Evolutionary conservation across 2,113 vertebrate species (phyloP).

Genomic region (Sinosuthora webbiana): DNA sequence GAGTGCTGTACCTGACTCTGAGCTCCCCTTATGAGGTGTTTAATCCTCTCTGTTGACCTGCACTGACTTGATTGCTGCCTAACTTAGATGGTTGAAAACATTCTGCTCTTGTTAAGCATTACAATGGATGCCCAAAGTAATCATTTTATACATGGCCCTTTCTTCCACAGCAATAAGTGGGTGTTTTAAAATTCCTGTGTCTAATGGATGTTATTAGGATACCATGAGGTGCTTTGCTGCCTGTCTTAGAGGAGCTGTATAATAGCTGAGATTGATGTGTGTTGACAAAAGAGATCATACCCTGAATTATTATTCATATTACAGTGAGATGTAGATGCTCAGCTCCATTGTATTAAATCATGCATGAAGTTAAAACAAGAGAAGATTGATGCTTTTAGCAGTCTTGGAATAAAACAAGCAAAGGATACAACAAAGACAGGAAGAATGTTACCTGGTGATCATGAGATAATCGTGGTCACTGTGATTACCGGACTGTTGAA

Average conservation of each 20-base stretch:
- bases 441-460: neutral
- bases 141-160: neutral
- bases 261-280: slow-evolving; percentile 44
- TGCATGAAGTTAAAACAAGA: slow-evolving; percentile 39
- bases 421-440: neutral
- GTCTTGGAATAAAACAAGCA: neutral
- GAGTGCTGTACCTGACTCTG: neutral
- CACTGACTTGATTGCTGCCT: neutral
- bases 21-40: neutral
- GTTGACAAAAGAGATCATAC: slow-evolving; percentile 55
- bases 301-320: slow-evolving; percentile 55
- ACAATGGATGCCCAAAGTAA: neutral
- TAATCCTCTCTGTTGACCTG: neutral
- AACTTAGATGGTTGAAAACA: neutral
- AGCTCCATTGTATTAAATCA: neutral
- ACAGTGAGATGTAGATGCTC: neutral
- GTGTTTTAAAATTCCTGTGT: neutral
- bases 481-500: neutral
- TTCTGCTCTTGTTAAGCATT: neutral
- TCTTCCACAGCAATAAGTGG: neutral
- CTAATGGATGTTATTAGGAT: slow-evolving; percentile 25
- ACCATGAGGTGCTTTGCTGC: neutral
- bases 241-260: neutral
- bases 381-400: neutral
- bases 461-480: neutral